Evolutionary conservation across 2,888 invertebrate species (phyloP).

Genomic region (Ectemnius lituratus): DNA sequence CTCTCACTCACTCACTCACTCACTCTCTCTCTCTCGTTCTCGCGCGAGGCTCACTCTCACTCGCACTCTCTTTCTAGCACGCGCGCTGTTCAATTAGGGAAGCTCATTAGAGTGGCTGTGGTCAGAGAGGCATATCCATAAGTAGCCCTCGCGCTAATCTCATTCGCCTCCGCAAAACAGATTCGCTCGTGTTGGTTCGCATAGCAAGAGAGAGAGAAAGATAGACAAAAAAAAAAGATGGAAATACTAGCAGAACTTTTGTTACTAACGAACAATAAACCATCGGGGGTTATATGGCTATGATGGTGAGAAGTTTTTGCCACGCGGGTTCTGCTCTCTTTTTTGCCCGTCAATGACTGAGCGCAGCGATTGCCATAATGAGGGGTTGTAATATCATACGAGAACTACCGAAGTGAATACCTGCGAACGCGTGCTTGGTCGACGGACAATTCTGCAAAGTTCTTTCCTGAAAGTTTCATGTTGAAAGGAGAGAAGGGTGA

Average conservation of each 20-base stretch:
- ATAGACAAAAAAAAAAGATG: not conserved
- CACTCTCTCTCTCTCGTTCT: not conserved
- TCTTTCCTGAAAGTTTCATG: slow-evolving; percentile 61
- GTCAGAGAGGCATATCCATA: not conserved
- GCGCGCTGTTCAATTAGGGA: slow-evolving; percentile 34
- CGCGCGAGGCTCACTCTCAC: not conserved
- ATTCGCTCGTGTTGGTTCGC: slow-evolving; percentile 16
- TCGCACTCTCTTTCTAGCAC: not conserved
- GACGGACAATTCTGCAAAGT: slow-evolving; percentile 61
- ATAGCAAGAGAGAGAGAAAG: not conserved
- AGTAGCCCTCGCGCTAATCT: not conserved
- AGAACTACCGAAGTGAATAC: not conserved
- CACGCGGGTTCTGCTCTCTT: slow-evolving; percentile 10
- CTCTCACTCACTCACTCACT: not conserved
- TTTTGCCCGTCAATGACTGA: not conserved
- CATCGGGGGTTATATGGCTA: slow-evolving; percentile 33
- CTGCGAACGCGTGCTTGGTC: slow-evolving; percentile 9
- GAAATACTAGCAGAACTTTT: slow-evolving; percentile 40
- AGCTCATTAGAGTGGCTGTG: slow-evolving; percentile 24
- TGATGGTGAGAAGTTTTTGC: slow-evolving; percentile 46
- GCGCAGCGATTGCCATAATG: not conserved
- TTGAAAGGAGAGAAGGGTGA: slow-evolving; percentile 31
- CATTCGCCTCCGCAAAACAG: slow-evolving; percentile 12
- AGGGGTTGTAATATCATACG: not conserved
- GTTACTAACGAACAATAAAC: slow-evolving; percentile 45